Evolutionary conservation across 2,888 invertebrate species (phyloP), one percentile per base, ranked within the genome.

Genomic region (Ommatoiulus sabulosus): DNA sequence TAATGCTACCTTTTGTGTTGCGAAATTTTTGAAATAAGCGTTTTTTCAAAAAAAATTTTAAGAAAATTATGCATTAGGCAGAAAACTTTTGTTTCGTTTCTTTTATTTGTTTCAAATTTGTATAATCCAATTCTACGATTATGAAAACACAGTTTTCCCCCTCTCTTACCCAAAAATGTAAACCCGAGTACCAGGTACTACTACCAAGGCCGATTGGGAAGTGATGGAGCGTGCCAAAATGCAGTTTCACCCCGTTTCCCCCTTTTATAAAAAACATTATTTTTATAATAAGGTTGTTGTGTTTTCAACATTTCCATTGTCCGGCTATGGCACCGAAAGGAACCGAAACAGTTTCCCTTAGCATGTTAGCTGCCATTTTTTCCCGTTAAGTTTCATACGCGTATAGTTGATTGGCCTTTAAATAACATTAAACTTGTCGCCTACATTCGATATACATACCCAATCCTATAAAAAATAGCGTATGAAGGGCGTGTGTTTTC

Each of bases 401-500:
- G 12, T 46, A n/a, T n/a, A 57, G 57, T 57, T 57, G 17, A 57
- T 57, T 57, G 57, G 57, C 57, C 57, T 57, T 57, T 57, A n/a
- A 57, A 57, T n/a, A n/a, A n/a, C 3, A 57, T 57, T n/a, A 57
- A 57, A 57, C 57, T 5, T 57, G 57, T n/a, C 3, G 57, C 57
- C 57, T 57, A 57, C 15, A 15, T 12, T 3, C 15, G 15, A 8
- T 52, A 15, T 52, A n/a, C 57, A n/a, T 57, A 57, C 57, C 57
- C 10, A 17, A 57, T n/a, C 57, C 57, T 8, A 57, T 57, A 12
- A 57, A n/a, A 5, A 57, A 57, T 3, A 57, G n/a, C 17, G 57
- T 5, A 57, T 57, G 57, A 57, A 57, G 57, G 57, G 57, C 57
- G 57, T 57, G 57, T n/a, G 57, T 57, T 57, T 57, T 57, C 57